Evolutionary conservation across 2,888 invertebrate species (phyloP).

Genomic region (Caenorhabditis auriculariae): DNA sequence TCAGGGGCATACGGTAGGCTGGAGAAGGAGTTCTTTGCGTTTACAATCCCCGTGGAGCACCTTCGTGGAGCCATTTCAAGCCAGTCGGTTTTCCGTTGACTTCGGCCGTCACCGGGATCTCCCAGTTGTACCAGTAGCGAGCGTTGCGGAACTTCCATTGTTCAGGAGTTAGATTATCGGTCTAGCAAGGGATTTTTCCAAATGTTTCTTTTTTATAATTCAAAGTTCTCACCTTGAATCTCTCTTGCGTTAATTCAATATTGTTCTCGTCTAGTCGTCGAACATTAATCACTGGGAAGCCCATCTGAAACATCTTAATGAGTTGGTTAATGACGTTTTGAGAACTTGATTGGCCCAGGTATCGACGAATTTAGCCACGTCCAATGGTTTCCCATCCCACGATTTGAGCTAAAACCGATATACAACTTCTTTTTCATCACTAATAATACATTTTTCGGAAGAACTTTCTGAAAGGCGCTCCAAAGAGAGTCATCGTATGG

Average conservation of each 20-base stretch:
- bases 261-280: slow-evolving; percentile 43
- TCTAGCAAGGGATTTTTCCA: slow-evolving; percentile 6
- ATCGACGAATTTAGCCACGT: slow-evolving; percentile 71
- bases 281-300: slow-evolving; percentile 52
- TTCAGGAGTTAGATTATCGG: slow-evolving; percentile 42
- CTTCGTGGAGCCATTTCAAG: no score
- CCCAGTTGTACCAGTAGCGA: slow-evolving; percentile 59
- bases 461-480: slow-evolving; percentile 22
- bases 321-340: not conserved
- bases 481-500: slow-evolving; percentile 28
- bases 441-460: not conserved
- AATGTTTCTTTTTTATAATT: not conserved
- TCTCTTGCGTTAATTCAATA: slow-evolving; percentile 49
- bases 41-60: no score
- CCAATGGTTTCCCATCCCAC: slow-evolving; percentile 47
- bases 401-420: slow-evolving; percentile 15
- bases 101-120: no score
- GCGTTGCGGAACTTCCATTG: slow-evolving; percentile 48
- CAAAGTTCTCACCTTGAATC: slow-evolving; percentile 39
- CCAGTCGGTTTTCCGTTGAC: no score
- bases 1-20: not conserved
- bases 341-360: slow-evolving; percentile 80
- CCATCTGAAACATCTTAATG: slow-evolving; percentile 28
- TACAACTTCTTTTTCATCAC: no score
- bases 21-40: no score